Conservation (phyloP, 1,140 invertebrate genomes). For the Pectinophora gossypiella region DNA sequence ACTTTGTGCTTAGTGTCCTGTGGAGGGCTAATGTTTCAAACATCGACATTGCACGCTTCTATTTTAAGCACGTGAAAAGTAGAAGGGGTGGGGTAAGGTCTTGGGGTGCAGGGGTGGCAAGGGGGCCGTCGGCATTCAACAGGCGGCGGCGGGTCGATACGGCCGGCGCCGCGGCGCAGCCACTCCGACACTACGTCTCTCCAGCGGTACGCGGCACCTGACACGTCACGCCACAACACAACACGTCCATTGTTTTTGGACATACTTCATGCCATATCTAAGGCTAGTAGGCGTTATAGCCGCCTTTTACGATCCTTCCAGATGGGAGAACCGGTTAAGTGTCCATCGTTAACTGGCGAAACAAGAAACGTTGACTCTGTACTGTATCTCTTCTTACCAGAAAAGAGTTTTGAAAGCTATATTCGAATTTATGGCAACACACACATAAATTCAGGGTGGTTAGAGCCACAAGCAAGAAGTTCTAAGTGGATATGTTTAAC, state of each 20-base stretch:
- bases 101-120: conserved; percentile 34
- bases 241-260: no score
- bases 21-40: conserved; percentile 59
- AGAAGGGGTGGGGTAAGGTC: conserved; percentile 41
- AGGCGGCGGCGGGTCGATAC: conserved; percentile 67
- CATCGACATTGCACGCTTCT: conserved; percentile 65
- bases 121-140: conserved; percentile 64
- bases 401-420: no score
- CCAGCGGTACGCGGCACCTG: neutral
- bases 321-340: neutral
- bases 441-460: no score
- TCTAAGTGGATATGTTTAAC: no score
- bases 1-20: conserved; percentile 38
- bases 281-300: neutral
- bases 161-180: conserved; percentile 51
- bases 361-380: no score
- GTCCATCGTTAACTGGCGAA: neutral
- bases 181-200: conserved; percentile 15
- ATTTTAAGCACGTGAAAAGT: conserved; percentile 72
- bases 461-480: no score
- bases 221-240: no score
- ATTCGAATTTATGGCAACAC: no score
- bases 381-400: no score
- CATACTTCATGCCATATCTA: neutral
- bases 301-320: neutral